These are phyloP conservation scores for Chironomus tepperi DNA, from an alignment of 1,140 invertebrate species.

Conservation along the genomic window DNA sequence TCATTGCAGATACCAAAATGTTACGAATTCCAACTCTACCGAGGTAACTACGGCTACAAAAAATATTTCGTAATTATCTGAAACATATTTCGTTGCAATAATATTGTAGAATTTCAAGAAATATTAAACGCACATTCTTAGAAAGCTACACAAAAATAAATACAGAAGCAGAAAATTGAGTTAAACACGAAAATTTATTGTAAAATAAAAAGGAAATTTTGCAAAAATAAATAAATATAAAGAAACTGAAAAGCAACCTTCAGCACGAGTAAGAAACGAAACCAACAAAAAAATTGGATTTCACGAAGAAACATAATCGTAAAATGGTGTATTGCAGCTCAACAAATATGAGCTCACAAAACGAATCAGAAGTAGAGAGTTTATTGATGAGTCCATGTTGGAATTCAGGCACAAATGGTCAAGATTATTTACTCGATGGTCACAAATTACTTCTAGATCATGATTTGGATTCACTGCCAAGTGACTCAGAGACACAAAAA, in stretches of 20 bases:
- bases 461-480: slow-evolving; percentile 38
- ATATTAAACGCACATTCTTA: background rate
- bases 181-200: background rate
- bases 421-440: slow-evolving; percentile 40
- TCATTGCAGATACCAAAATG: slow-evolving; percentile 13
- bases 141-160: slow-evolving; percentile 1
- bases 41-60: background rate
- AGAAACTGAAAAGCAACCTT: slow-evolving; percentile 13
- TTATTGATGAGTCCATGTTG: slow-evolving; percentile 41
- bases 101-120: slow-evolving; percentile 21
- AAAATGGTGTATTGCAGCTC: slow-evolving; percentile 43
- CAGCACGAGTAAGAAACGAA: background rate
- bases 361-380: slow-evolving; percentile 41
- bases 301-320: background rate
- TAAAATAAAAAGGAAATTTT: background rate
- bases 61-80: background rate
- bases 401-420: slow-evolving; percentile 38
- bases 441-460: slow-evolving; percentile 39
- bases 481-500: slow-evolving; percentile 41
- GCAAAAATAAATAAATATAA: background rate
- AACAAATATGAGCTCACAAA: slow-evolving; percentile 39
- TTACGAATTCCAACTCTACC: slow-evolving; percentile 16
- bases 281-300: background rate
- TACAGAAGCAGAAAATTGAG: no score
- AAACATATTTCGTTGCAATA: background rate